Evolutionary conservation across 2,113 vertebrate genomes (phyloP), one percentile per base, ranked within the genome.

Genomic region (Bombycilla garrulus): DNA sequence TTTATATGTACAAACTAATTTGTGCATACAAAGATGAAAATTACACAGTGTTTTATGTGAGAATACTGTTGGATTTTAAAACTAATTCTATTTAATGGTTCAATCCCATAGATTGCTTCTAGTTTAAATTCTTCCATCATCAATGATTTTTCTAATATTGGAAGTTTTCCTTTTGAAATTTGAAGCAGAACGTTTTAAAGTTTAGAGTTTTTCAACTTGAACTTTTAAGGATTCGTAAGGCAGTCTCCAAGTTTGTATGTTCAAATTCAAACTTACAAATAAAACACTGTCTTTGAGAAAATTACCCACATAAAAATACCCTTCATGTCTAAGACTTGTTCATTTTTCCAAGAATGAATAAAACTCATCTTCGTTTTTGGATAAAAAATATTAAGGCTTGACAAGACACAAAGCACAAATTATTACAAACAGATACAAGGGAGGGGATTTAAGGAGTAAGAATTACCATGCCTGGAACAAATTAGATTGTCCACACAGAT

Each of bases 401-500:
- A 96, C 70, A 82, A 80, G 89, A 72, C 73, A 69, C 48, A 84
- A 84, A 73, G 38, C 51, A 86, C 80, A 84, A 78, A 74, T 91
- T 80, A 93, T 91, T 95, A 31, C 83, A 95, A 93, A 93, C 92
- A 97, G 86, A 92, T 71, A 51, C 26, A 17, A 72, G 53, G 56
- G 51, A 78, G 31, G 40, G n/a, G 54, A 65, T 84, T 93, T 58
- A 54, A 92, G 58, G 58, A 81, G 22, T 81, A 31, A 69, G 93
- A 92, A 72, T 64, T 89, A 74, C 54, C 58, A 10, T 57, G 93
- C 48, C 84, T 94, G 87, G 81, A 95, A 79, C 50, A 85, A 92
- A 79, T 82, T 50, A 91, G 48, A 17, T 74, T 81, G 60, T 84
- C 72, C 53, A 45, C 77, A 58, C 9, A 69, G 83, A 81, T 81